Percentiles rank a stretch among this genome's conserved stretches.
These are phyloP conservation scores for Pyrrhura leucotis DNA, from an alignment of 2,797 vertebrate species.

Conservation along the genomic window DNA sequence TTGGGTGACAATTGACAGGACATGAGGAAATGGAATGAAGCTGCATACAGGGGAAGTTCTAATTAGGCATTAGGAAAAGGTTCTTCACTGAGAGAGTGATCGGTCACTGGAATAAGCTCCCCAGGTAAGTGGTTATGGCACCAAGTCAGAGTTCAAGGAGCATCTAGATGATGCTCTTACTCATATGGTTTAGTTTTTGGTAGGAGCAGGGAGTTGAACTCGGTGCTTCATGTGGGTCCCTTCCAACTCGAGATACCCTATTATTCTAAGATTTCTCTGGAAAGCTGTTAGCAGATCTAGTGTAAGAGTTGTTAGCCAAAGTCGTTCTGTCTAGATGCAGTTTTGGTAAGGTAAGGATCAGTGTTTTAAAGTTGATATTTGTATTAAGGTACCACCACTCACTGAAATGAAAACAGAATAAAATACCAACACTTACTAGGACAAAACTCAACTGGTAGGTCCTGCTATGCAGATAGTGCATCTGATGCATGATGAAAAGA, in stretches of 20 bases:
- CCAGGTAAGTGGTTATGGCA: background rate
- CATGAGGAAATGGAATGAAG: background rate
- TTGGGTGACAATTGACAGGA: background rate
- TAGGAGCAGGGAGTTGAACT: background rate
- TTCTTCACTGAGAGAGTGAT: background rate
- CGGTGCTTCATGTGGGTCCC: accelerated
- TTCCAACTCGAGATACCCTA: background rate
- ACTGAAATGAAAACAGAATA: background rate
- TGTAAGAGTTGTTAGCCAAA: background rate
- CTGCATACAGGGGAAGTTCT: background rate
- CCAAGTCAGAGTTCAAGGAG: background rate
- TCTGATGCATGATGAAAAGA: background rate
- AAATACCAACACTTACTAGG: background rate
- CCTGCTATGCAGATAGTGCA: background rate
- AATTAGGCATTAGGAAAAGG: background rate
- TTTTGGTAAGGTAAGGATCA: background rate
- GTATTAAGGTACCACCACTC: background rate
- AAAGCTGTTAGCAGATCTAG: background rate
- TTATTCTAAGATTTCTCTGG: background rate
- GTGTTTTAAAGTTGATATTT: background rate
- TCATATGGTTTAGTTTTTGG: background rate
- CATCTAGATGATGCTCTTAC: background rate
- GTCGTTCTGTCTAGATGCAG: background rate
- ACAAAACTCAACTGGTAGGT: background rate
- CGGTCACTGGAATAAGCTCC: accelerated